Conservation (phyloP, 2,888 invertebrate species). For the Elysia crispata region DNA sequence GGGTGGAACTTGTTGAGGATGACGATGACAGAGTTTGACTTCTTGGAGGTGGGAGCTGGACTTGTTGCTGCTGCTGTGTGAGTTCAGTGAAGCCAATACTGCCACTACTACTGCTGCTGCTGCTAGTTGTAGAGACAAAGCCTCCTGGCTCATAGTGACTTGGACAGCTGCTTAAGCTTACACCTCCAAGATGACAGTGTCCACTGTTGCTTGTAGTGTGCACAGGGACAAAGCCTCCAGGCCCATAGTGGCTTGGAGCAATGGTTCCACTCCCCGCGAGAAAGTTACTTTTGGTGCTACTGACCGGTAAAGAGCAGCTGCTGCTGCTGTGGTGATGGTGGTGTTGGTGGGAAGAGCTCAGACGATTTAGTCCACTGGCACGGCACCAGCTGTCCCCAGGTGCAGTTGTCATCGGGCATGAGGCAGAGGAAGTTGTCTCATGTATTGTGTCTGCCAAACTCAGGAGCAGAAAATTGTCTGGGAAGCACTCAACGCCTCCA, state of each 20-base stretch:
- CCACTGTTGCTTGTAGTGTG: background rate
- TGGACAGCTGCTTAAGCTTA: too few relatives aligned
- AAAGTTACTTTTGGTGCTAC: background rate
- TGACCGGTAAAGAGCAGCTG: conserved; percentile 55
- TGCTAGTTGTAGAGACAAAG: too few relatives aligned
- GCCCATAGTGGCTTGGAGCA: background rate
- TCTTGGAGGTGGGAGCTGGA: too few relatives aligned
- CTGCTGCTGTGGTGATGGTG: conserved; percentile 2
- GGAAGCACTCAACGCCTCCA: conserved; percentile 67
- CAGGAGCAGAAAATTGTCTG: conserved; percentile 69
- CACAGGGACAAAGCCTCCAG: background rate
- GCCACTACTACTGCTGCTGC: too few relatives aligned
- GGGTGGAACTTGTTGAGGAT: background rate
- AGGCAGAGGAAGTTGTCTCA: conserved; percentile 57
- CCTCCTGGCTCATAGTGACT: too few relatives aligned
- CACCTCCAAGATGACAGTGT: background rate
- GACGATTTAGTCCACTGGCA: conserved; percentile 5
- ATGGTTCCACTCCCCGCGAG: background rate
- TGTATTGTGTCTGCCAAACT: conserved; percentile 69
- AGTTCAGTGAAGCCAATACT: too few relatives aligned
- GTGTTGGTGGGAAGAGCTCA: conserved; percentile 3
- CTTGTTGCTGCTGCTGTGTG: too few relatives aligned
- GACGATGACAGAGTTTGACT: background rate
- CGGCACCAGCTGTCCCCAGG: conserved; percentile 32
- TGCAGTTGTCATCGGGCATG: conserved; percentile 49